Base-by-base conservation (phyloP, 2,113 vertebrate species). In the Candoia aspera region DNA sequence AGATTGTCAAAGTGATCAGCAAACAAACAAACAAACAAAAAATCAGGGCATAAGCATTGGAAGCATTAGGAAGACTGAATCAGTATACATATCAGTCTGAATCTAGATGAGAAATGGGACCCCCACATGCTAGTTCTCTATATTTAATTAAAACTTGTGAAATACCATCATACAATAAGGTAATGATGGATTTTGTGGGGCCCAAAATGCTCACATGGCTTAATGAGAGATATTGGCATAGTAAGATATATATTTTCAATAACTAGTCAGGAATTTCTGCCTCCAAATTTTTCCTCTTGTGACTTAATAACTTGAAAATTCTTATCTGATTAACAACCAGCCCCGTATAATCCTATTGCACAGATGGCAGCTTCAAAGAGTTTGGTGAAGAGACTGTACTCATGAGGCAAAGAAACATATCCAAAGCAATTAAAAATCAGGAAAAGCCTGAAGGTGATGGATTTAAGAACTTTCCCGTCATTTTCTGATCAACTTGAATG, bases 401-500 rank as follows among this genome's bases (percentile, higher is more conserved):
- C 6, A 87, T 86, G 92, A 79, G 1, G 6, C 68, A 87, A 29
- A 93, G 64, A n/a, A 21, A 87, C 21, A 55, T 55, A 24, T 33
- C 64, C 73, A 59, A 0, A 0, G 89, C 84, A 3, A 42, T 94
- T 92, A 86, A 29, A 89, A 23, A 89, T 19, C 87, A 90, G 26
- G 23, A 85, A 91, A 13, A 64, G 26, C 19, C 5, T 79, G 62
- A 55, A 83, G 58, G 86, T 62, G 87, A 62, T 73, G 49, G 0
- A 37, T 87, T 55, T 57, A 9, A 84, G 13, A 90, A 46, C n/a
- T 90, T 29, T 54, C 62, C 29, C n/a, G 0, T 17, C 54, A 58
- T 26, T 91, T 87, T 73, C 60, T 73, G 86, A 87, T 91, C 59
- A 91, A 15, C 15, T 17, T 57, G 49, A 46, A 91, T 87, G 60